Base-by-base conservation (phyloP, 2,888 invertebrate species). In the Chloroclystis v-ata region DNA sequence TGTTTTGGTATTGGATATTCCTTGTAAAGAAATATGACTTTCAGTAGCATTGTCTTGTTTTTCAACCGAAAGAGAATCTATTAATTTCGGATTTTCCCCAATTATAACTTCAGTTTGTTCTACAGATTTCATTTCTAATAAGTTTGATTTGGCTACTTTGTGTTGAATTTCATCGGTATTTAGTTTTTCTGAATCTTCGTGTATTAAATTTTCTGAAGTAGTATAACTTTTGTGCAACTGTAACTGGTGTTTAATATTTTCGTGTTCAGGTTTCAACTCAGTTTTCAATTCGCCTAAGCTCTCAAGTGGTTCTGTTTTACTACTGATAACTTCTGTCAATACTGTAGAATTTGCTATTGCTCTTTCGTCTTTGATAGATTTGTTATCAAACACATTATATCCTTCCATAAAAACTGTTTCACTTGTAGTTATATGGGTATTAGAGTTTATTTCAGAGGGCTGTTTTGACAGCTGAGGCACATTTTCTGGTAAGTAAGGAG, bases 371-470 rank as follows among this genome's bases (percentile, higher is more conserved):
- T 65, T 79, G 9, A 47, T 20, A 24, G 11, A 16, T 9, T 54
- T 49, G 43, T 61, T 54, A 29, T 72, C 56, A 20, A 75, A 54
- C 20, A 65, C 56, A 32, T 61, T 47, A 45, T 62, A 62, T 41
- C 65, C 65, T 69, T 87, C 85, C 10, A 79, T 57, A 9, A 65
- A 49, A 40, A 77, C 49, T 3, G 69, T 79, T 69, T 85, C 83
- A 41, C 60, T 67, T 8, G 74, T 82, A 12, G 68, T 78, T 9
- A 86, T 50, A 49, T 82, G 74, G 11, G 69, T 62, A 16, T 61
- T 63, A 33, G 72, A 60, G 54, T 70, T 65, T 6, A 82, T 52
- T 45, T 72, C 69, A 7, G 75, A 25, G 38, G 61, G 57, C 55
- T 79, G 72, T 30, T 61, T 64, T 52, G 65, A 60, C 16, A 47